Evolutionary conservation across 2,888 invertebrate genomes (phyloP).

Genomic region (Caenorhabditis macrosperma): DNA sequence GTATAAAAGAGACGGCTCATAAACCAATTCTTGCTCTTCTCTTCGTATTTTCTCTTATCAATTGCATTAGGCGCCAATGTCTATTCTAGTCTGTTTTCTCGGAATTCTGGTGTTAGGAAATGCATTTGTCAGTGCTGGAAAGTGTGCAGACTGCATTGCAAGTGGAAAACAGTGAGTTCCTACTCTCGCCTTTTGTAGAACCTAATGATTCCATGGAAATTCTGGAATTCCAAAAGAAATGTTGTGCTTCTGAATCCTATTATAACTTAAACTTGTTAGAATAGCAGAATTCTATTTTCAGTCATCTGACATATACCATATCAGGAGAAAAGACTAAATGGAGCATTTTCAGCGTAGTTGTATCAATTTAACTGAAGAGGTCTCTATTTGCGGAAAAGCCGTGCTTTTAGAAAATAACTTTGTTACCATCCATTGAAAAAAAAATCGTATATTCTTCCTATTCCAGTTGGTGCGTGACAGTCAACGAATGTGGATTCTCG

Average conservation of each 20-base stretch:
- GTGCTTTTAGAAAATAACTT: neutral
- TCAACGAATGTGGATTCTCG: constrained; percentile 43
- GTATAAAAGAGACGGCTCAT: neutral
- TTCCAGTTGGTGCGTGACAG: constrained; percentile 52
- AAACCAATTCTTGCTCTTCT: neutral
- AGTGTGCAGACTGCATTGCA: constrained; percentile 25
- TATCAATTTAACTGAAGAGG: no score
- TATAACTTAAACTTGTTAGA: no score
- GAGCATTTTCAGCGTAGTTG: no score
- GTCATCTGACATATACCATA: no score
- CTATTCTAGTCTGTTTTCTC: constrained; percentile 3
- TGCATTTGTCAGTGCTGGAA: constrained; percentile 2
- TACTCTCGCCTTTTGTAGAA: no score
- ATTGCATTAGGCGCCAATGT: constrained; percentile 9
- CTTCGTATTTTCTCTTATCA: neutral
- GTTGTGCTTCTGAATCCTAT: no score
- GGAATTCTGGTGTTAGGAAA: neutral
- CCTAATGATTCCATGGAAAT: no score
- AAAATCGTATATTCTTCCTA: neutral
- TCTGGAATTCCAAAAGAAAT: no score
- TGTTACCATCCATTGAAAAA: neutral
- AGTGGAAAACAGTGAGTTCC: constrained; percentile 48
- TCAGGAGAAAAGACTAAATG: no score
- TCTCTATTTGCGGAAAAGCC: no score
- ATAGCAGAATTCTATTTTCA: no score